Base-by-base conservation (phyloP, 2,888 invertebrate genomes). In the Drosophila nr. perissopoda region DNA sequence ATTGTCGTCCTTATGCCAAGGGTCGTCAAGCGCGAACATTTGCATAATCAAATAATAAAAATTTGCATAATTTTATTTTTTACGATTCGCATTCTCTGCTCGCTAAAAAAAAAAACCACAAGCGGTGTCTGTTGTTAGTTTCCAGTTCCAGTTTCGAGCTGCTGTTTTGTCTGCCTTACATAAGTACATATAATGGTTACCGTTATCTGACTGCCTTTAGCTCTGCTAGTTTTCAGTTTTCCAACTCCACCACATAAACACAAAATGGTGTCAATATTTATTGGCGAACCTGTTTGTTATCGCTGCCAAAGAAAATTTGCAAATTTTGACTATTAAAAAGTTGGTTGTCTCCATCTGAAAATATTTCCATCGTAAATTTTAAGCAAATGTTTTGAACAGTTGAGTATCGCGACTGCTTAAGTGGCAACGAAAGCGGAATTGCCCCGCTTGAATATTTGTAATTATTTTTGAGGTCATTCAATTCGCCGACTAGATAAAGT, bases 11-110 rank as follows among this genome's bases (percentile, higher is more conserved):
- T 92, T 92, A 92, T 92, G 92, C 87, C 92, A 92, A 91, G 92
- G 92, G 92, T 92, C 92, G 92, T 92, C 91, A 92, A 89, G 91
- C 91, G 84, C 80, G 83, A 80, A 90, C 90, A 92, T 92, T 93
- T 92, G 92, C 92, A 92, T 92, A 92, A 92, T 93, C 92, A 93
- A 92, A 93, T 92, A 91, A 91, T 92, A 89, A 91, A 92, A 92
- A 91, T 92, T 92, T 92, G 91, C 92, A 92, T 92, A 90, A 90
- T 91, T 85, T 89, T 82, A 85, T 90, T 91, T 91, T 91, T 91
- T 87, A 90, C 80, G 89, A 89, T 87, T 82, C 90, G 76, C 75
- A 73, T 70, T 73, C 86, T 69, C 64, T 49, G 67, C 63, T 33
- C 53, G 21, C 49, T 54, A 25, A 59, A 62, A 61, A 72, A 53